Percentiles rank a stretch among this genome's conserved stretches.
phyloP scores from a whole-genome alignment of 2,888 invertebrate genomes.

The Drosophila incognita region DNA sequence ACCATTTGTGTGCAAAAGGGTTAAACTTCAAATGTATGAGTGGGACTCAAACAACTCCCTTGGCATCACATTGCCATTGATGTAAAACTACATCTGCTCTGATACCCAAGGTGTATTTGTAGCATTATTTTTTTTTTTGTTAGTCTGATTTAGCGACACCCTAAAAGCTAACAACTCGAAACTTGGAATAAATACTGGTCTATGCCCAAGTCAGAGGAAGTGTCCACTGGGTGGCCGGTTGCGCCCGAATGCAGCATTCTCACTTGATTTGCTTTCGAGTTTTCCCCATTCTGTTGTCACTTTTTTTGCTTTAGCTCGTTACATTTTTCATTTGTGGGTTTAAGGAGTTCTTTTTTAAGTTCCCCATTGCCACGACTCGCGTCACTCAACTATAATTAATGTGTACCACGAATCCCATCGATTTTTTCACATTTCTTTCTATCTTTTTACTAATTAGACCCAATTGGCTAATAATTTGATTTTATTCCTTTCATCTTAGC shows the following conservation, averaged over 20 bases:
- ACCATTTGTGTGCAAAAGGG: no score
- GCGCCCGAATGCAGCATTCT: neutral
- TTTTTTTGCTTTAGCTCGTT: neutral
- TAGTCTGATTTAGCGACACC: no score
- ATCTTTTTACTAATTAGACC: conserved; percentile 8
- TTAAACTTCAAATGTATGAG: no score
- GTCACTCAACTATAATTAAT: neutral
- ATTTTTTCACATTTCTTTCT: neutral
- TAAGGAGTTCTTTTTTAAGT: neutral
- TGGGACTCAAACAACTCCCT: no score
- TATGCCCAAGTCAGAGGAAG: no score
- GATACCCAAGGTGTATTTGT: no score
- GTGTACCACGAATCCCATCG: neutral
- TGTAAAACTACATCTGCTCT: no score
- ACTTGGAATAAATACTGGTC: no score
- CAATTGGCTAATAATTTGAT: conserved; percentile 25
- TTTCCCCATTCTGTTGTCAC: neutral
- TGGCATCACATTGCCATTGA: no score
- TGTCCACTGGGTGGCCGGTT: no score
- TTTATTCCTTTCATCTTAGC: conserved; percentile 13
- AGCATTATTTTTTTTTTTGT: no score
- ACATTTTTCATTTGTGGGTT: neutral
- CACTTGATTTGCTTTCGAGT: neutral
- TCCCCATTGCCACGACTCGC: neutral
- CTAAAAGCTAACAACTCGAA: no score